phyloP scores from a whole-genome alignment of 2,113 vertebrate genomes.

The Athene cunicularia region DNA sequence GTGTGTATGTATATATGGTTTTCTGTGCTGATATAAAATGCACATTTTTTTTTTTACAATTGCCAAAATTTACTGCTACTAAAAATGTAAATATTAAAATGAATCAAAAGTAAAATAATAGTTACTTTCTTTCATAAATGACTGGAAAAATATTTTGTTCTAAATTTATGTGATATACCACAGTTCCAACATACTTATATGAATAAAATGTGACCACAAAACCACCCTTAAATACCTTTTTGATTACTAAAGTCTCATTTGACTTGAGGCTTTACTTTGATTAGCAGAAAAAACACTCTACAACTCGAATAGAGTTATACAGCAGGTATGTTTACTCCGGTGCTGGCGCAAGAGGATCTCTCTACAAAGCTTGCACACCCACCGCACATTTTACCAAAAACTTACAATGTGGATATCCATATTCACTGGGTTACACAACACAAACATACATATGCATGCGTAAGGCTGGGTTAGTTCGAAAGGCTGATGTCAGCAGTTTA shows the following conservation, averaged over 20 bases:
- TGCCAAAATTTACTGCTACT: not conserved
- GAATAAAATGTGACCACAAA: not conserved
- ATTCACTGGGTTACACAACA: too few relatives aligned
- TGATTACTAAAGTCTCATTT: not conserved
- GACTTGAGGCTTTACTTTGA: not conserved
- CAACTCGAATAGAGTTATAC: too few relatives aligned
- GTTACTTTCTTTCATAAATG: not conserved
- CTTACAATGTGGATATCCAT: too few relatives aligned
- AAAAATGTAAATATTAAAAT: not conserved
- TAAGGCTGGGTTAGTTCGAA: too few relatives aligned
- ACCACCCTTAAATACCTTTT: not conserved
- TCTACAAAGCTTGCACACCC: too few relatives aligned
- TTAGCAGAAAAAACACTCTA: too few relatives aligned
- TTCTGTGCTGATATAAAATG: not conserved
- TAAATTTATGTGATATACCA: not conserved
- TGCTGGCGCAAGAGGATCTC: too few relatives aligned
- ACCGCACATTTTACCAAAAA: too few relatives aligned
- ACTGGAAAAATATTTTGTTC: not conserved
- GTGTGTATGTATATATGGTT: not conserved
- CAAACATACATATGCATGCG: too few relatives aligned
- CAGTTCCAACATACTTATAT: not conserved
- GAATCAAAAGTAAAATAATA: not conserved
- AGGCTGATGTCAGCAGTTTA: too few relatives aligned
- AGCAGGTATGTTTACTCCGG: too few relatives aligned
- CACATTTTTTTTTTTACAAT: fast-evolving